These are phyloP conservation scores for Anniella stebbinsi DNA, from an alignment of 2,797 vertebrate genomes.

Conservation along the genomic window DNA sequence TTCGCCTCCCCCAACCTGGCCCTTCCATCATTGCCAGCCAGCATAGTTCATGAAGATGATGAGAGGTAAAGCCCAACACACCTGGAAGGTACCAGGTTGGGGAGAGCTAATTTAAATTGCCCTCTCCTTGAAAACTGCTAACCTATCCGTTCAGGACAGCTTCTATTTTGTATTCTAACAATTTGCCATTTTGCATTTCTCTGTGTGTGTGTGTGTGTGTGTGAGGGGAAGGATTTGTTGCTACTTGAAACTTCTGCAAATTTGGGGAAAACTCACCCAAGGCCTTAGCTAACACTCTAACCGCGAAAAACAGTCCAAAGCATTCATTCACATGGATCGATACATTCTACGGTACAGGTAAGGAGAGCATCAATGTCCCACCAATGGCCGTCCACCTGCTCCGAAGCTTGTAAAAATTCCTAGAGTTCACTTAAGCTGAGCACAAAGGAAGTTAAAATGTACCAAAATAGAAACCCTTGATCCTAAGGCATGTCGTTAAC, in stretches of 20 bases:
- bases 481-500: neutral
- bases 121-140: neutral
- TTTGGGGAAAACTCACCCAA: neutral
- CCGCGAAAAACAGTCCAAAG: neutral
- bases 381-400: neutral
- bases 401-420: neutral
- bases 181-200: neutral
- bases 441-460: neutral
- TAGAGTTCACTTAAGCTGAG: neutral
- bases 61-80: no score
- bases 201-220: neutral
- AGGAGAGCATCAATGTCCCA: neutral
- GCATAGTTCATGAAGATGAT: no score
- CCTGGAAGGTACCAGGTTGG: no score
- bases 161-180: neutral
- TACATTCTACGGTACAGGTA: neutral
- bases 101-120: neutral
- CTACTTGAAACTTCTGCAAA: neutral
- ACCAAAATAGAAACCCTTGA: neutral
- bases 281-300: neutral
- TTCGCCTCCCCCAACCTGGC: no score
- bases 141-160: neutral
- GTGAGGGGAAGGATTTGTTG: neutral
- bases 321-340: no score
- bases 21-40: no score